Percentiles rank a stretch among this genome's conserved stretches.
phyloP scores from a whole-genome alignment of 1,140 invertebrate species.

The Nomia melanderi region DNA sequence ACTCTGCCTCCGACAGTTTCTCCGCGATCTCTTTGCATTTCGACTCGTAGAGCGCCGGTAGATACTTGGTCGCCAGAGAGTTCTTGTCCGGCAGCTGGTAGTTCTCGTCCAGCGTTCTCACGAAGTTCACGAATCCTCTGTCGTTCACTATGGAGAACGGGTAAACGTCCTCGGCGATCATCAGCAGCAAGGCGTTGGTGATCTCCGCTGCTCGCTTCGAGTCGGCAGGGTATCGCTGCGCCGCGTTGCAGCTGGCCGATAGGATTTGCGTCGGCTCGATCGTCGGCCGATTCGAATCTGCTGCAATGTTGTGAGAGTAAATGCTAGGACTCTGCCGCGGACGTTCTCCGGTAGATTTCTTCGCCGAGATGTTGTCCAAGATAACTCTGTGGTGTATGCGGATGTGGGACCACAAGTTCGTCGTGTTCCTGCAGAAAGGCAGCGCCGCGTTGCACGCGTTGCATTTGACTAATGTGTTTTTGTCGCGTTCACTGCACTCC shows the following conservation, averaged over 20 bases:
- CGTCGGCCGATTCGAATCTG: no score
- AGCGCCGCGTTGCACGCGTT: background rate
- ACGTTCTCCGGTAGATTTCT: no score
- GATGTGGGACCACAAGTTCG: background rate
- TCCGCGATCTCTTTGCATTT: background rate
- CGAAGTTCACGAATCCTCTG: background rate
- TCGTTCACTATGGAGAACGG: background rate
- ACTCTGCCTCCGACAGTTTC: background rate
- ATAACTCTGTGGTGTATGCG: background rate
- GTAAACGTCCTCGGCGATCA: background rate
- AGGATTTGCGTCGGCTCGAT: no score
- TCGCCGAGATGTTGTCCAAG: background rate
- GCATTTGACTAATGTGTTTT: background rate
- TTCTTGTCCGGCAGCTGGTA: background rate
- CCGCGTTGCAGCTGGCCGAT: background rate
- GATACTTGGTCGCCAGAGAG: background rate
- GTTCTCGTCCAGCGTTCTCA: background rate
- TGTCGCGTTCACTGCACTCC: background rate
- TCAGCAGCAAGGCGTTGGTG: background rate
- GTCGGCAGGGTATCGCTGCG: background rate
- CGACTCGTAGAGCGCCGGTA: background rate
- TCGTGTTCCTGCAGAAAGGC: background rate
- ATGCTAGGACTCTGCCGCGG: no score
- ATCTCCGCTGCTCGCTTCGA: background rate
- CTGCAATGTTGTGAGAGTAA: no score